Evolutionary conservation across 2,888 invertebrate species (phyloP), one percentile per base, ranked within the genome.

Genomic region (Cephus pygmeus): DNA sequence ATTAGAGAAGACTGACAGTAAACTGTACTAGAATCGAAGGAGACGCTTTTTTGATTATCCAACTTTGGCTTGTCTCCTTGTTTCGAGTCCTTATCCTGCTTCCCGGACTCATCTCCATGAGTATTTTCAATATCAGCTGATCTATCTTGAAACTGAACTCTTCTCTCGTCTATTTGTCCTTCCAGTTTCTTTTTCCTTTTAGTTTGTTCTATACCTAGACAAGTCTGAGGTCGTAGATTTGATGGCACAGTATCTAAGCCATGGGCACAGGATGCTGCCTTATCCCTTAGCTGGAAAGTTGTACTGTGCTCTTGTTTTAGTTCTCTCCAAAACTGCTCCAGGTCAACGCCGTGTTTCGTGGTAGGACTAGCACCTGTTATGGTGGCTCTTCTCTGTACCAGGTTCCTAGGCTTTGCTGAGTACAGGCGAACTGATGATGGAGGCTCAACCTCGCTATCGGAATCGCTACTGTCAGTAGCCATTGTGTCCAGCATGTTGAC

Each of bases 281-380:
- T 96, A 88, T 96, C 96, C 1, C 95, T 91, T 31, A 95, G 92
- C 84, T 95, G 94, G 34, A 96, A 94, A 80, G 93, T 92, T 79
- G 92, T 91, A 77, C 93, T 92, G 77, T 93, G 92, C 76, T 91
- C 92, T 36, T 93, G 92, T 88, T 95, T 95, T 82, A 96, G 92
- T 87, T 96, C 95, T 84, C 94, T 94, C 96, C 96, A 96, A 85
- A 96, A 94, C 92, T 96, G 95, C 87, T 96, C 95, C 79, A 96
- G 93, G 86, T 94, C 93, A 84, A 94, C 93, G 80, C 94, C 93
- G 78, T 95, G 94, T 86, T 93, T 93, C 82, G 93, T 93, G 23
- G 93, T 93, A n/a, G 96, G 95, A 83, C 94, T 95, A 78, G 95
- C 96, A 30, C 98, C 97, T 85, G 97, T 96, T 83, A 98, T 96